Conservation (phyloP, 2,888 invertebrate genomes). For the Cataglyphis cursor region DNA sequence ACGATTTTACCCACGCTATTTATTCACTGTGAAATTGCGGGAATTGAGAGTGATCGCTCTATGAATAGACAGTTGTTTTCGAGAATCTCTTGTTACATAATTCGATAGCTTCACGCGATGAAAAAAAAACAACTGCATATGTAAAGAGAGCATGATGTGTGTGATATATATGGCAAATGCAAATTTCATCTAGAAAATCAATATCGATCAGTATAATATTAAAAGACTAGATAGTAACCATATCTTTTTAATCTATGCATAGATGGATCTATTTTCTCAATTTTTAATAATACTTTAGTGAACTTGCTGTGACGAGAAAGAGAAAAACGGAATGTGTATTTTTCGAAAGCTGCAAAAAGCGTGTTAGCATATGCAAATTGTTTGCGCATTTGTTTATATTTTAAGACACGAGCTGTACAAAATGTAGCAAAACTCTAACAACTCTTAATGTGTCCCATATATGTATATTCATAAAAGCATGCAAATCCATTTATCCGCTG, state of each 20-base stretch:
- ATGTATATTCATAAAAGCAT: neutral
- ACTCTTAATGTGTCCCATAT: neutral
- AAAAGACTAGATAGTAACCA: neutral
- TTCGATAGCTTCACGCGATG: neutral
- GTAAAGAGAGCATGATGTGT: neutral
- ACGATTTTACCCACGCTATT: neutral
- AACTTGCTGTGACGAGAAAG: neutral
- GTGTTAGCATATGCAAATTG: slow-evolving; percentile 15
- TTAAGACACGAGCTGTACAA: neutral
- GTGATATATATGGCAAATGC: neutral
- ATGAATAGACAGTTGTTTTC: neutral
- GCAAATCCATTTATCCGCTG: neutral
- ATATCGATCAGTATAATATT: slow-evolving; percentile 11
- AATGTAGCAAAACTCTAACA: neutral
- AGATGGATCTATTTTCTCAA: neutral
- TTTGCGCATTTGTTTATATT: neutral
- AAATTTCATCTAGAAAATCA: slow-evolving; percentile 25
- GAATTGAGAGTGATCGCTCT: slow-evolving; percentile 5
- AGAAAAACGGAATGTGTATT: neutral
- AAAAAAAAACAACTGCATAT: neutral
- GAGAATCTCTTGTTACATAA: slow-evolving; percentile 17
- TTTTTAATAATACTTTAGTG: neutral
- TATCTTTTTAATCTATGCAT: neutral
- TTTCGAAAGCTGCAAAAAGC: slow-evolving; percentile 6
- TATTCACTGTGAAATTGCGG: neutral